A percentile compares a stretch with the other conserved stretches of the same genome.
Conservation (phyloP, 2,797 vertebrate species). For the Ctenosaura bakeri region DNA sequence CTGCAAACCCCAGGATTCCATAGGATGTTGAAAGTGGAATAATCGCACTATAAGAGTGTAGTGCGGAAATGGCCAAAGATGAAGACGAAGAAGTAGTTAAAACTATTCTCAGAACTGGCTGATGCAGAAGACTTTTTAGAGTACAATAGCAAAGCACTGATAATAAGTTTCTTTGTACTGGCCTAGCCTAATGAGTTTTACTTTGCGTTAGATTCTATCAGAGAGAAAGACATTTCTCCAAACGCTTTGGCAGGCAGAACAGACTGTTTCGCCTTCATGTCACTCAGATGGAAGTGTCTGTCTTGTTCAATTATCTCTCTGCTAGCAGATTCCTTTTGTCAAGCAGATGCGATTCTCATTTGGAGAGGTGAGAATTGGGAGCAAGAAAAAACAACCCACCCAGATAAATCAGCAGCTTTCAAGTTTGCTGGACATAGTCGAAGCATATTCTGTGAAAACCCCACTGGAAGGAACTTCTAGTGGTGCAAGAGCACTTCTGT, state of each 20-base stretch:
- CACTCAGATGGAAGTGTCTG: conserved; percentile 15
- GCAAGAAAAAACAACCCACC: not conserved
- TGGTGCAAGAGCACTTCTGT: not conserved
- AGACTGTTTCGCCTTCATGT: not conserved
- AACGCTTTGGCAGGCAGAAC: not conserved
- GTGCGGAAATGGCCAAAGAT: too few relatives aligned
- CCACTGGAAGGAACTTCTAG: not conserved
- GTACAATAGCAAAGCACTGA: not conserved
- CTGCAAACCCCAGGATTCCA: too few relatives aligned
- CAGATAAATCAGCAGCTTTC: not conserved
- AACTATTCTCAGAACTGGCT: not conserved
- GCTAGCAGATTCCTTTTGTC: not conserved
- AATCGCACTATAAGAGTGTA: too few relatives aligned
- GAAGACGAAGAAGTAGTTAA: too few relatives aligned
- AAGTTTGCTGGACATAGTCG: too few relatives aligned
- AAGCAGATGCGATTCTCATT: not conserved
- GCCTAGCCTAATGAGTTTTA: conserved; percentile 15
- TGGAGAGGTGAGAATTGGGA: not conserved
- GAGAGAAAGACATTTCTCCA: not conserved
- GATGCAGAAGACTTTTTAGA: conserved; percentile 37
- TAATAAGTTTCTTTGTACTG: conserved; percentile 13
- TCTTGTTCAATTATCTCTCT: rapidly evolving
- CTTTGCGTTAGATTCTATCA: conserved; percentile 18
- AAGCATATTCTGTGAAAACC: not conserved
- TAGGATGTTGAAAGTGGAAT: too few relatives aligned